Evolutionary conservation across 2,113 vertebrate species (phyloP).

Genomic region (Mustelus asterias): DNA sequence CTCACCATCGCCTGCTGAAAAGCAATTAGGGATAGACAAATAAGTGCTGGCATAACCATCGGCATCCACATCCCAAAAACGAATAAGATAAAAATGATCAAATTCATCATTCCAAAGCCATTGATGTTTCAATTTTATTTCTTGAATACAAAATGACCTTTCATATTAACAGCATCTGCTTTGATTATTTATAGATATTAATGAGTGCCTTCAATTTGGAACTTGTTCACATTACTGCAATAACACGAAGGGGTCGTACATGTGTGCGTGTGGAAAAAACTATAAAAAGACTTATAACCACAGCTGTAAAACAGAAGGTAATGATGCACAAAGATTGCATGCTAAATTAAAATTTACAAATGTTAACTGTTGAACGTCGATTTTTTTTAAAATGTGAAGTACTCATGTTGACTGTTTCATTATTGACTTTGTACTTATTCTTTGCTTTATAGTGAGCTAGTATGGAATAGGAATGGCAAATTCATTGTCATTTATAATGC

Average conservation of each 20-base stretch:
- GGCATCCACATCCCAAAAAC: no score
- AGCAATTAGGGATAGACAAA: no score
- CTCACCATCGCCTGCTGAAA: no score
- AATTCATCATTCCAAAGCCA: background rate
- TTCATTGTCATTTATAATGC: background rate
- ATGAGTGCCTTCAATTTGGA: slow-evolving; percentile 89
- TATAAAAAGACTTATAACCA: slow-evolving; percentile 74
- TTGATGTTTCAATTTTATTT: background rate
- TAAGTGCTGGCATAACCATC: no score
- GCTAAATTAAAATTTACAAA: background rate
- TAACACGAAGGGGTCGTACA: slow-evolving; percentile 90
- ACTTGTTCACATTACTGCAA: slow-evolving; percentile 83
- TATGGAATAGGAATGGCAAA: background rate
- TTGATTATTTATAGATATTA: slow-evolving; percentile 64
- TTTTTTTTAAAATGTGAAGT: background rate
- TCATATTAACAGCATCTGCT: background rate
- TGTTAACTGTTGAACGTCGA: background rate
- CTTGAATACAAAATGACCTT: background rate
- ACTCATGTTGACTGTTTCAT: background rate
- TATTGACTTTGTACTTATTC: background rate
- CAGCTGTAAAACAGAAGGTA: slow-evolving; percentile 88
- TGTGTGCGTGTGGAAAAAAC: slow-evolving; percentile 84
- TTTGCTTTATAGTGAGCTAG: background rate
- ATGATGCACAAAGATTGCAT: slow-evolving; percentile 41
- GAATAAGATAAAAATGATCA: no score